Percentiles rank a stretch among this genome's conserved stretches.
Evolutionary conservation across 1,140 invertebrate species (phyloP).

Genomic region (Brachionus calyciflorus): DNA sequence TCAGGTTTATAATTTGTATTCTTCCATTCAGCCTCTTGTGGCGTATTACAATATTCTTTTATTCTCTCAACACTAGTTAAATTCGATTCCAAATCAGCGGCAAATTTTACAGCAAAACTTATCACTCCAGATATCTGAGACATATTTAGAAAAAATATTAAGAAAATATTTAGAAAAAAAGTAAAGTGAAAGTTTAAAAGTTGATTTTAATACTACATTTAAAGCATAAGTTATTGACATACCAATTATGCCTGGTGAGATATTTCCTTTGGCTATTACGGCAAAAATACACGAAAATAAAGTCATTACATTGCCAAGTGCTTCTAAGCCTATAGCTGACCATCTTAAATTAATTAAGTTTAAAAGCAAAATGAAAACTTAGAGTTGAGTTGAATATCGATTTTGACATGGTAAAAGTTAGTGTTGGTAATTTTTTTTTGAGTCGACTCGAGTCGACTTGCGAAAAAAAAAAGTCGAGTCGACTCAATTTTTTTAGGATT

Average conservation of each 20-base stretch:
- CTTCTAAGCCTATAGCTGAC: slow-evolving; percentile 1
- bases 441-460: no score
- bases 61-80: slow-evolving; percentile 97
- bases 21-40: slow-evolving; percentile 58
- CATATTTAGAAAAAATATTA: no score
- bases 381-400: no score
- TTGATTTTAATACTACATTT: no score
- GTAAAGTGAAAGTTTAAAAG: background rate
- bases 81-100: slow-evolving; percentile 91
- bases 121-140: slow-evolving; percentile 77
- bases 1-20: slow-evolving; percentile 54
- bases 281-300: slow-evolving; percentile 7
- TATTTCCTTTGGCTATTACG: background rate
- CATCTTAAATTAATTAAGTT: slow-evolving; percentile 15
- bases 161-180: background rate
- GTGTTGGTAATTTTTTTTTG: no score
- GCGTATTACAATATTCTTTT: slow-evolving; percentile 86
- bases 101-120: slow-evolving; percentile 93
- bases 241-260: slow-evolving; percentile 61
- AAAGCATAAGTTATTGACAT: slow-evolving; percentile 64
- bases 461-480: no score
- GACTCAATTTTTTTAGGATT: no score
- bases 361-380: no score
- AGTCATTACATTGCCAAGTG: background rate
- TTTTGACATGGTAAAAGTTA: no score